Evolutionary conservation across 1,140 invertebrate species (phyloP), one percentile per base, ranked within the genome.

Genomic region (Heliothis subflexa): DNA sequence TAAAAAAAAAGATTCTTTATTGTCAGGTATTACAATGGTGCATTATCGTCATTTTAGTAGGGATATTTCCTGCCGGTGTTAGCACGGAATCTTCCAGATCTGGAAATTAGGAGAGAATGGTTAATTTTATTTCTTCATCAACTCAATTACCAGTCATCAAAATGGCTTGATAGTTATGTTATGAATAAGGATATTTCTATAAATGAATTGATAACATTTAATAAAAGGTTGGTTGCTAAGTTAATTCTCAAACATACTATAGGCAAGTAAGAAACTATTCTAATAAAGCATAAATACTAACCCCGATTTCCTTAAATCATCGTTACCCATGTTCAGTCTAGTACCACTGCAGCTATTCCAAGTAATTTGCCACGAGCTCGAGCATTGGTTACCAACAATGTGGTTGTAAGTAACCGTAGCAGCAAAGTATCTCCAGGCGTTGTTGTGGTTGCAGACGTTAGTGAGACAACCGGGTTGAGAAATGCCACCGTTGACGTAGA

Each of bases 401-500:
- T 86, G 86, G 28, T 89, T 83, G 45, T 81, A 78, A 1, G 71
- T 78, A 2, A 92, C 77, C 0, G 81, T 83, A 4, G 89, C 95
- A n/a, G 95, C 96, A 66, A 95, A 97, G 74, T 96, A 95, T 28
- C 95, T 86, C 73, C 95, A 96, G 1, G 96, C 94, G 77, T 96
- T 93, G 81, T 94, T 95, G 76, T 96, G 96, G 54, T 96, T 96
- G 86, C 96, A 97, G 16, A 95, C 90, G 49, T 96, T 88, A 85
- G 87, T 83, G 1, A 86, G 11, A 54, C 95, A 93, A 13, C 95
- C 95, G 25, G 95, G 95, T 49, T 94, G 94, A 18, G 78, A 79
- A 10, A 79, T 70, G n/a, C 97, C 97, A 10, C 97, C 97, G 85
- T 98, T 98, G 0, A 97, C 97, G 88, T 96, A 98, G 93, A 98